Evolutionary conservation across 2,797 vertebrate species (phyloP).

Genomic region (Cyprinodon diabolis): DNA sequence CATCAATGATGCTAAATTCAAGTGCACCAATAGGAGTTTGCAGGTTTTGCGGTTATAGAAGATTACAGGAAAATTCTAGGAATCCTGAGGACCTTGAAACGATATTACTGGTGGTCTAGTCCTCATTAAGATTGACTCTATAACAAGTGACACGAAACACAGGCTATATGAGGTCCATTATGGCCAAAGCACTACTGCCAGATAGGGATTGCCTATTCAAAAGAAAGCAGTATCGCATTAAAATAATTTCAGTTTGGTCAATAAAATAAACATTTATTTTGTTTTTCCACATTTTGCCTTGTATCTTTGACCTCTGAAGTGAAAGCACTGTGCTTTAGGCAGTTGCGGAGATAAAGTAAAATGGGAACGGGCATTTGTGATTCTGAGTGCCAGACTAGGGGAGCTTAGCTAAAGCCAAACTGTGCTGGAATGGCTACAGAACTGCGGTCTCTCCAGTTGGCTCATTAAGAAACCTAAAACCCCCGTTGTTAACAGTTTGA

Average conservation of each 20-base stretch:
- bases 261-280: slow-evolving; percentile 4
- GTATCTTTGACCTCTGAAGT: slow-evolving; percentile 14
- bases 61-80: slow-evolving; percentile 43
- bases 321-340: slow-evolving; percentile 33
- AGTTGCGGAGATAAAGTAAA: slow-evolving; percentile 38
- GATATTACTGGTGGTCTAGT: slow-evolving; percentile 47
- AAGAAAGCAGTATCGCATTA: slow-evolving; percentile 38
- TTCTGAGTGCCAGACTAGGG: slow-evolving; percentile 38
- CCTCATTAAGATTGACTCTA: slow-evolving; percentile 43
- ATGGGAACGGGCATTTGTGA: slow-evolving; percentile 50
- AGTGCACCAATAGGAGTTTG: slow-evolving; percentile 38
- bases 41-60: slow-evolving; percentile 46
- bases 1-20: slow-evolving; percentile 21
- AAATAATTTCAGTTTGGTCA: not conserved
- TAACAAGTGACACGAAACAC: slow-evolving; percentile 49
- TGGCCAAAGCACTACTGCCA: slow-evolving; percentile 18
- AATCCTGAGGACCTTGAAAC: slow-evolving; percentile 66
- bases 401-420: slow-evolving; percentile 30
- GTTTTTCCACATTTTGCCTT: slow-evolving; percentile 20
- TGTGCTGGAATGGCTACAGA: slow-evolving; percentile 35
- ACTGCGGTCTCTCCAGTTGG: slow-evolving; percentile 34
- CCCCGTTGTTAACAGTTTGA: slow-evolving; percentile 34
- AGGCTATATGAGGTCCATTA: slow-evolving; percentile 23
- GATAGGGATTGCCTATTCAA: slow-evolving; percentile 37
- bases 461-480: slow-evolving; percentile 41